A percentile compares a stretch with the other conserved stretches of the same genome.
phyloP scores from a whole-genome alignment of 2,888 invertebrate genomes.

The Platycheirus rosarum region DNA sequence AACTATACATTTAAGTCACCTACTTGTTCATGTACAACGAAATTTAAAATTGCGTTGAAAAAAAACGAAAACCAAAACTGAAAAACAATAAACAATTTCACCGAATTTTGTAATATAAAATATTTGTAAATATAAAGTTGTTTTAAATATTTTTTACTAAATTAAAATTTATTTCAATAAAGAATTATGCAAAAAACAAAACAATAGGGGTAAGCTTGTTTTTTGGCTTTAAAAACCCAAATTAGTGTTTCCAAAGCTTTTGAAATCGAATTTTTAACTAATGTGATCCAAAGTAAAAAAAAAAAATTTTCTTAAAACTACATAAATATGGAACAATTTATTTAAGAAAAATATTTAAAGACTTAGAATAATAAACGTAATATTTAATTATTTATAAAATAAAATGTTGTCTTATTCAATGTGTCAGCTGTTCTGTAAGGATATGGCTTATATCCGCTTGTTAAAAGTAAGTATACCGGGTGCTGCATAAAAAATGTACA shows the following conservation, averaged over 20 bases:
- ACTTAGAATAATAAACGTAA: background rate
- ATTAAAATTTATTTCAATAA: background rate
- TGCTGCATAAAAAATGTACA: too few species aligned
- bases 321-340: background rate
- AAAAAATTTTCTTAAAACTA: slow-evolving; percentile 13
- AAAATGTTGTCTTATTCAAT: background rate
- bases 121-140: background rate
- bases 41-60: background rate
- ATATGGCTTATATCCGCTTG: too few species aligned
- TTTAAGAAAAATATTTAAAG: slow-evolving; percentile 3
- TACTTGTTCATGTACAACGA: slow-evolving; percentile 19
- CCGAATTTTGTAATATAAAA: background rate
- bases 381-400: too few species aligned
- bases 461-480: too few species aligned
- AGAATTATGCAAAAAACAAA: background rate
- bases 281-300: slow-evolving; percentile 23
- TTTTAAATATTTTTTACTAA: background rate
- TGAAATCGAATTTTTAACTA: slow-evolving; percentile 26
- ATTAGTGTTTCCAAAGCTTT: slow-evolving; percentile 7
- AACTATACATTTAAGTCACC: background rate
- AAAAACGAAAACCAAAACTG: too few species aligned
- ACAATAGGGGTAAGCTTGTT: too few species aligned
- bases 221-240: background rate
- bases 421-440: too few species aligned
- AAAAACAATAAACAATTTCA: background rate